Evolutionary conservation across 2,113 vertebrate genomes (phyloP).

Genomic region (Elachura formosa): DNA sequence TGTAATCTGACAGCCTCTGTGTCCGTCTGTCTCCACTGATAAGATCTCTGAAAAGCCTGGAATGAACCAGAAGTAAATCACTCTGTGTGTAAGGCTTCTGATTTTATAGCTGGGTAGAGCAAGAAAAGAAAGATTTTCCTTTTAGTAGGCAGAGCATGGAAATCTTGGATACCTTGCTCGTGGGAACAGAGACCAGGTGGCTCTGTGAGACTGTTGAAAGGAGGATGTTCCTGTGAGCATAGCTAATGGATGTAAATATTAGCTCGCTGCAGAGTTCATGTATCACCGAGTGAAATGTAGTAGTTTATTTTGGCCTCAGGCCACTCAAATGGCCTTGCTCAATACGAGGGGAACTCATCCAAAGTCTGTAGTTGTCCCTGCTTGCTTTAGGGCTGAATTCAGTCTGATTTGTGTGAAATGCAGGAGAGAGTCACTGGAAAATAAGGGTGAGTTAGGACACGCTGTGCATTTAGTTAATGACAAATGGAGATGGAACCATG

Average conservation of each 20-base stretch:
- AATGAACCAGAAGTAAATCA: background rate
- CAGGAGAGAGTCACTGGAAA: background rate
- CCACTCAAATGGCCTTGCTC: background rate
- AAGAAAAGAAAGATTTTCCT: background rate
- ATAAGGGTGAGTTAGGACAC: background rate
- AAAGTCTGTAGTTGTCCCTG: background rate
- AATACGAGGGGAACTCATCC: background rate
- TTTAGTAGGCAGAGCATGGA: background rate
- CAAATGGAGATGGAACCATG: background rate
- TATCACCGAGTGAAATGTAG: background rate
- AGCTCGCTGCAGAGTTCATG: background rate
- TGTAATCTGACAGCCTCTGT: constrained; percentile 1
- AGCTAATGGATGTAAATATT: constrained; percentile 43
- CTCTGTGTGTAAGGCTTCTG: background rate
- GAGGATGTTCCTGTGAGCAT: background rate
- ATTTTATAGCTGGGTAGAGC: background rate
- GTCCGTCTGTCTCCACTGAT: background rate
- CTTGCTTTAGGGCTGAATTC: background rate
- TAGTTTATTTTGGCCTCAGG: constrained; percentile 41
- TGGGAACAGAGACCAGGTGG: background rate
- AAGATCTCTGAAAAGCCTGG: background rate
- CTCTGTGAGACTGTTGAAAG: background rate
- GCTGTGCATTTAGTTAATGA: background rate
- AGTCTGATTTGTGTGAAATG: background rate
- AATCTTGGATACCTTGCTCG: background rate